Conservation (phyloP, 2,113 vertebrate species). For the Antechinus flavipes region DNA sequence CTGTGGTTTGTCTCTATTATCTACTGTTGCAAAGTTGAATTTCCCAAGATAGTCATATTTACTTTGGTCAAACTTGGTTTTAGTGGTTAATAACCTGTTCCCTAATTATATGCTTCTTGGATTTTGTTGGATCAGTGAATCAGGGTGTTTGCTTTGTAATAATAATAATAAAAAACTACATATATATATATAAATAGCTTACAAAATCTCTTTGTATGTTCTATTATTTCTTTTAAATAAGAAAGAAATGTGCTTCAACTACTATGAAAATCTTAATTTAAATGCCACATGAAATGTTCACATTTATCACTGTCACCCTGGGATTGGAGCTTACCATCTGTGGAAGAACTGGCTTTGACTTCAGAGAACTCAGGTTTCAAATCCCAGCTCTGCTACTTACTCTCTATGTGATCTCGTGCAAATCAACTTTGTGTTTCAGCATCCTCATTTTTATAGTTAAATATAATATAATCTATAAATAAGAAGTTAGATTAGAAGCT, state of each 20-base stretch:
- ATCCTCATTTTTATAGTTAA: not conserved
- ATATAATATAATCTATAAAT: not conserved
- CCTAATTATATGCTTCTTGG: constrained; percentile 58
- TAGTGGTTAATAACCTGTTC: constrained; percentile 67
- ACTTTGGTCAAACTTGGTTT: constrained; percentile 58
- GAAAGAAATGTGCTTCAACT: constrained; percentile 63
- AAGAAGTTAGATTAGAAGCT: not conserved
- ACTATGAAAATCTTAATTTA: constrained; percentile 66
- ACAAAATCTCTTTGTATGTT: constrained; percentile 65
- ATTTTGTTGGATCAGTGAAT: constrained; percentile 65
- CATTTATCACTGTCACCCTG: constrained; percentile 27
- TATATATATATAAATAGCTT: constrained; percentile 23
- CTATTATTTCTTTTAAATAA: constrained; percentile 69
- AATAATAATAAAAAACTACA: not conserved
- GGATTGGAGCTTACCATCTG: not conserved
- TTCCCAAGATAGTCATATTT: constrained; percentile 60
- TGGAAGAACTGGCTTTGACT: not conserved
- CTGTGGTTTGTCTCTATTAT: constrained; percentile 65
- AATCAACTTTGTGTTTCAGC: not conserved
- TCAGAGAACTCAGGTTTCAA: not conserved
- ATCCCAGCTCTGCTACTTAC: not conserved
- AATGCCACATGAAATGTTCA: constrained; percentile 67
- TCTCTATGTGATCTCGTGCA: not conserved
- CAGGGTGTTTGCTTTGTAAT: constrained; percentile 35
- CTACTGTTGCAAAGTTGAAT: constrained; percentile 56